Evolutionary conservation across 2,113 vertebrate species (phyloP).

Genomic region (Solenodon paradoxus): DNA sequence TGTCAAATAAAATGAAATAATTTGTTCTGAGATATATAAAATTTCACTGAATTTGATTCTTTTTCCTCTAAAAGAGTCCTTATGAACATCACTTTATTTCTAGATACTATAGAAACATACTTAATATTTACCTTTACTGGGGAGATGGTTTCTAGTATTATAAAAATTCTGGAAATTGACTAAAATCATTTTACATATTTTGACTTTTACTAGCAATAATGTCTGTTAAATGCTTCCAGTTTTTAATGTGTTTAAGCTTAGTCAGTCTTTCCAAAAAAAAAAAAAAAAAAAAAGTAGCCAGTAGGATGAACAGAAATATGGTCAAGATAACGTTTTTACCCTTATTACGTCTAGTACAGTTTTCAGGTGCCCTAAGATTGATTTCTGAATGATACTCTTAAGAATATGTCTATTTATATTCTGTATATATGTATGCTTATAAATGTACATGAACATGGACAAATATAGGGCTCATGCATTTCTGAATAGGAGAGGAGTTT

Average conservation of each 20-base stretch:
- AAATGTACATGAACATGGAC: not conserved
- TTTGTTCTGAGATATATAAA: not conserved
- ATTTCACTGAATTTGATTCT: not conserved
- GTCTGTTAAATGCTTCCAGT: not conserved
- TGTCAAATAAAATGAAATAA: not conserved
- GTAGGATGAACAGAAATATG: not conserved
- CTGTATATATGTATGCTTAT: not conserved
- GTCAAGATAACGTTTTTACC: not conserved
- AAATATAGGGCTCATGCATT: not conserved
- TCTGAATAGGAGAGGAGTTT: not conserved
- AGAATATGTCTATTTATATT: not conserved
- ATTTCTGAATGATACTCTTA: not conserved
- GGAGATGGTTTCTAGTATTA: not conserved
- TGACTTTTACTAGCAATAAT: not conserved
- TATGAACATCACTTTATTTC: not conserved
- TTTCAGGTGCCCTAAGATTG: not conserved
- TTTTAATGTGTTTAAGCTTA: not conserved
- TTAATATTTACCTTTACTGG: not conserved
- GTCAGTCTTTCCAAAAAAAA: not conserved
- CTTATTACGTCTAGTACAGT: not conserved
- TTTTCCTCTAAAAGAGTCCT: constrained; percentile 3
- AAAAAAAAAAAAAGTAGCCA: not conserved
- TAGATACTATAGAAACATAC: not conserved
- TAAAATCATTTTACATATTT: not conserved
- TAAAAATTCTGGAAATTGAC: not conserved